Evolutionary conservation across 2,113 vertebrate genomes (phyloP).

Genomic region (Cottus gobio): DNA sequence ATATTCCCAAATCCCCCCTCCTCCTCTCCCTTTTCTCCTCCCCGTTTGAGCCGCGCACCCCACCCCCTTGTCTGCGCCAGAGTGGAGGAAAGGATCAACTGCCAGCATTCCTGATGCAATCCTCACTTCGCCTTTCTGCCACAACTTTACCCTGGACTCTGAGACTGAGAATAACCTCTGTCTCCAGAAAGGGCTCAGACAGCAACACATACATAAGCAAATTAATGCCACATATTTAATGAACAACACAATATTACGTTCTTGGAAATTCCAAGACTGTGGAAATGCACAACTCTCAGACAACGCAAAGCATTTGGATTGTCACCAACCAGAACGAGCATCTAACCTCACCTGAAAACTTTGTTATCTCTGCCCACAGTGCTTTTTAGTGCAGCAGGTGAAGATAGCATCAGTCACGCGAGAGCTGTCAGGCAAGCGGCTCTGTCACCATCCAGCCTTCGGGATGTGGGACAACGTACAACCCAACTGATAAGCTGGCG

Average conservation of each 20-base stretch:
- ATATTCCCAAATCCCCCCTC: constrained; percentile 61
- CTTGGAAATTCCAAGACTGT: not conserved
- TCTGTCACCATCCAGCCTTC: not conserved
- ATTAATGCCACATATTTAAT: not conserved
- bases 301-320: not conserved
- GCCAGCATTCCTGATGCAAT: constrained; percentile 71
- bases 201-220: not conserved
- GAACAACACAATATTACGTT: not conserved
- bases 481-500: not conserved
- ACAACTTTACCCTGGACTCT: not conserved
- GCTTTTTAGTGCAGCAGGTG: constrained; percentile 1
- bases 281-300: too few species aligned
- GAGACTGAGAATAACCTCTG: not conserved
- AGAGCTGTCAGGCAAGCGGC: not conserved
- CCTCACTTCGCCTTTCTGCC: not conserved
- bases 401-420: not conserved
- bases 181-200: not conserved
- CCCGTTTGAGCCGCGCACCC: constrained; percentile 56
- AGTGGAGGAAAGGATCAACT: constrained; percentile 41
- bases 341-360: not conserved
- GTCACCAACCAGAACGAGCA: not conserved
- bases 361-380: not conserved
- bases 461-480: constrained; percentile 1
- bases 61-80: constrained; percentile 60
- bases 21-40: constrained; percentile 48